Evolutionary conservation across 2,888 invertebrate species (phyloP).

Genomic region (Cosmia trapezina): DNA sequence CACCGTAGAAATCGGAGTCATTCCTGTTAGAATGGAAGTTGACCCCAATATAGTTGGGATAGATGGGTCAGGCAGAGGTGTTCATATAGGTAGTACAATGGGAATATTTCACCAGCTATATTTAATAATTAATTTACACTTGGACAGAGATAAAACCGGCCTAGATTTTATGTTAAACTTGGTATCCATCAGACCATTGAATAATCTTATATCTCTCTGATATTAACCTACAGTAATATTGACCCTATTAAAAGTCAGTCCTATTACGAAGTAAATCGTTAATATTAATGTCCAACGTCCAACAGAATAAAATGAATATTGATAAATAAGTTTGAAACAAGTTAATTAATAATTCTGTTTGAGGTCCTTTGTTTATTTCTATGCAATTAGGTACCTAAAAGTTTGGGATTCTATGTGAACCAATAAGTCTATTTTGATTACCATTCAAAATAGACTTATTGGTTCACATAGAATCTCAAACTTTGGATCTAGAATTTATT

Average conservation of each 20-base stretch:
- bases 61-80: too few species aligned
- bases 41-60: too few species aligned
- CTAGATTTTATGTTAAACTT: too few species aligned
- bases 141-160: too few species aligned
- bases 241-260: neutral
- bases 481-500: conserved; percentile 6
- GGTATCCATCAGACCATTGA: neutral
- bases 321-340: conserved; percentile 39
- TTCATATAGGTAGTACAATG: too few species aligned
- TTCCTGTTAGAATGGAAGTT: too few species aligned
- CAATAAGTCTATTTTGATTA: conserved; percentile 21
- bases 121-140: neutral
- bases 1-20: too few species aligned
- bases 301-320: conserved; percentile 35
- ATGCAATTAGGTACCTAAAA: conserved; percentile 42
- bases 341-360: conserved; percentile 37
- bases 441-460: too few species aligned
- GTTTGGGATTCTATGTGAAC: conserved; percentile 10
- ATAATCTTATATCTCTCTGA: neutral
- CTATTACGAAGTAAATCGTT: conserved; percentile 2
- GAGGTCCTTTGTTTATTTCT: conserved; percentile 29
- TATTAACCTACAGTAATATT: neutral
- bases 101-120: too few species aligned
- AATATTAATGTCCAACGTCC: conserved; percentile 27
- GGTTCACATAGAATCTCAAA: too few species aligned